A percentile compares a stretch with the other conserved stretches of the same genome.
phyloP scores from a whole-genome alignment of 2,113 vertebrate genomes.

The Menura novaehollandiae region DNA sequence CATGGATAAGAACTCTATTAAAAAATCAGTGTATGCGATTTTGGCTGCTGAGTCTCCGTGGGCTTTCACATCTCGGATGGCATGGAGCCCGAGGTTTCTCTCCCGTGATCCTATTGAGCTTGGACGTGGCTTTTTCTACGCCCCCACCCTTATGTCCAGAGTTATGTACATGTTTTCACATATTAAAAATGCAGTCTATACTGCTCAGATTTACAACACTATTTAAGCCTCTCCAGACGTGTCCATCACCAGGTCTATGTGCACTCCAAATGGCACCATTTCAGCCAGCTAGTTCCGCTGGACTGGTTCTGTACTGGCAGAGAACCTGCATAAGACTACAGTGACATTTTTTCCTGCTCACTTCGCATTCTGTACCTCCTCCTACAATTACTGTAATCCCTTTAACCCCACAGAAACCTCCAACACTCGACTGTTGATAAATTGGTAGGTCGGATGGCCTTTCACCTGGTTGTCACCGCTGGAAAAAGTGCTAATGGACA shows the following conservation, averaged over 20 bases:
- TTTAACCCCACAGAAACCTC: background rate
- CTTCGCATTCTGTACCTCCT: background rate
- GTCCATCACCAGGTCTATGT: background rate
- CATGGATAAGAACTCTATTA: constrained; percentile 64
- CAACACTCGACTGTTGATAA: background rate
- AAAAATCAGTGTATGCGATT: constrained; percentile 50
- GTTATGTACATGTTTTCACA: constrained; percentile 28
- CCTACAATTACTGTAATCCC: background rate
- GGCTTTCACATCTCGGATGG: constrained; percentile 62
- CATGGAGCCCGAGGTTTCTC: constrained; percentile 60
- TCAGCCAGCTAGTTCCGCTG: background rate
- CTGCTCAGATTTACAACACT: background rate
- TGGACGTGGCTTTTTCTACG: constrained; percentile 66
- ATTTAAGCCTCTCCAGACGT: background rate
- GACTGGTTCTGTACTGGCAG: background rate
- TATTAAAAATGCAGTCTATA: constrained; percentile 34
- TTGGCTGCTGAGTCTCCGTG: constrained; percentile 56
- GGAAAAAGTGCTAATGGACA: constrained; percentile 29
- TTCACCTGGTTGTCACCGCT: background rate
- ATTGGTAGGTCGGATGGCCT: background rate
- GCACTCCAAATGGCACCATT: background rate
- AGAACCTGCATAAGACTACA: background rate
- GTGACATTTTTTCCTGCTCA: background rate
- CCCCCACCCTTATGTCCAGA: constrained; percentile 66
- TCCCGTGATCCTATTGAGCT: constrained; percentile 56